Evolutionary conservation across 1,140 invertebrate genomes (phyloP), one percentile per base, ranked within the genome.

Genomic region (Trichonephila inaurata): DNA sequence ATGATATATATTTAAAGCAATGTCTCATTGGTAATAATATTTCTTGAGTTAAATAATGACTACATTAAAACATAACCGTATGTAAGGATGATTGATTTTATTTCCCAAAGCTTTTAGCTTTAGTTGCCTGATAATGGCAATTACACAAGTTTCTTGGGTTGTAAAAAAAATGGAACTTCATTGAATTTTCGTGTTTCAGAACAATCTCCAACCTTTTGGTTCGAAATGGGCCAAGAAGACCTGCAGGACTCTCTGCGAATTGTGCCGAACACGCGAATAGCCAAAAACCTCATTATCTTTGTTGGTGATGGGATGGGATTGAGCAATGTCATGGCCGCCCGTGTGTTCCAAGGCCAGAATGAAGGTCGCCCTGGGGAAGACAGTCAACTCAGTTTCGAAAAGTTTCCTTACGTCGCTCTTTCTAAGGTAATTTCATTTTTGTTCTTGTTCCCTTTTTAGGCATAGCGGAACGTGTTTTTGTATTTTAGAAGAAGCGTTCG

Each of bases 231-330:
- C 0, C 89, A 91, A 58, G 66, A 86, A 21, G 89, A 91, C 28
- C 69, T 94, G 2, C 69, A 91, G 18, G 89, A 91, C 33, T 77
- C 89, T 12, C 19, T 92, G 16, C 81, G 51, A 16, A n/a, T 89
- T 19, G 18, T 88, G 0, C 98, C 98, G 0, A 95, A 94, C 87
- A 95, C 96, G 2, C 96, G 96, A 0, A 95, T 96, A 0, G 98
- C 98, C 0, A 98, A 97, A 95, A 99, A 99, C 95, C 97, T 99
- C 1, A 98, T 99, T 33, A 94, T 99, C 0, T 99, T 99, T 95
- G 96, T 99, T 16, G 99, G 98, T 0, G 98, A 99, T 95, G 98
- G 99, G 1, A 99, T 99, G 98, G 98, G 98, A 12, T 96, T 98
- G 0, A 97, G 98, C 66, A 99, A 98, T 0, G 97, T 98, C 33